Base-by-base conservation (phyloP, 2,797 vertebrate genomes). In the Hephaestus fuliginosus region DNA sequence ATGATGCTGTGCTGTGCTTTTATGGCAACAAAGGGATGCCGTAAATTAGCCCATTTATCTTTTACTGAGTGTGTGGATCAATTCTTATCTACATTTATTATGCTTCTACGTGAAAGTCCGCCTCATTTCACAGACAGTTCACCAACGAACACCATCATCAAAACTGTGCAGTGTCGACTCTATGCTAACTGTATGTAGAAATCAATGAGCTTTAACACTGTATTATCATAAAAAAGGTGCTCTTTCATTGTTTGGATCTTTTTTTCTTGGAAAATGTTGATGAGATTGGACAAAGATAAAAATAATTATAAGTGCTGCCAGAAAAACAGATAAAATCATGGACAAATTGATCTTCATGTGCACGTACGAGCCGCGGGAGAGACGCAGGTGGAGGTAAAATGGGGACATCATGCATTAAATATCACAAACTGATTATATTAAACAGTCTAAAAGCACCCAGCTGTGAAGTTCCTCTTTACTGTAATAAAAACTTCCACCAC, bases 21-120 rank as follows among this genome's bases (percentile, higher is more conserved):
- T 68, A 51, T 80, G 57, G 48, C 48, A 4, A 62, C 22, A 58
- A 70, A 64, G 66, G 52, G 28, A 58, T 30, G 5, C 14, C 3
- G 55, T 10, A 76, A 85, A 84, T 87, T 1, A 82, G 65, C 60
- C 82, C 41, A 83, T 90, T 86, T 36, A 80, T 88, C 82, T 82
- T 70, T 55, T 39, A 33, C 12, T 39, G 74, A 18, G 20, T 22
- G 41, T 41, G 65, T 11, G 5, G 53, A 73, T 74, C 25, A 2
- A 14, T 67, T 60, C 82, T 78, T 73, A 76, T 76, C 67, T 61
- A 3, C 51, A 57, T 73, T 70, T 57, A 52, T 48, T 74, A 36
- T 25, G 5, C 1, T 41, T 48, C 33, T 33, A 18, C 39, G 11
- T 36, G 4, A 72, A 56, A 39, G 18, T 41, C 12, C 13, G 41